Conservation (phyloP, 2,113 vertebrate genomes). For the Haemorhous mexicanus region DNA sequence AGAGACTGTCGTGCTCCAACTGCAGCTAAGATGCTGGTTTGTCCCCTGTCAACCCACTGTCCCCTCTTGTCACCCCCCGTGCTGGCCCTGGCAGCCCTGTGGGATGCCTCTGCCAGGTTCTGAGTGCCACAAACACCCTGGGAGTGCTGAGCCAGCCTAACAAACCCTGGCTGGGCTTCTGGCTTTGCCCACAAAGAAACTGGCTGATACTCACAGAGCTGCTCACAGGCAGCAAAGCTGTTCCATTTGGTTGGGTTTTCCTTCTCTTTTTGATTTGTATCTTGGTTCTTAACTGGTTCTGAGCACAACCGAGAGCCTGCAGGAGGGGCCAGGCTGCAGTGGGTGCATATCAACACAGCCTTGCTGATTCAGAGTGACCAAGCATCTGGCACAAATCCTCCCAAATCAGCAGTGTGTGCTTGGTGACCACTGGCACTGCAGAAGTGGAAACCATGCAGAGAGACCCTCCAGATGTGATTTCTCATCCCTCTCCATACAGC, state of each 20-base stretch:
- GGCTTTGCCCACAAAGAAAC: not conserved
- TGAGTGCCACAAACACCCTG: not conserved
- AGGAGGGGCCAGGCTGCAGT: not conserved
- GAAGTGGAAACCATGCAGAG: not conserved
- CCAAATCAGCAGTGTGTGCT: not conserved
- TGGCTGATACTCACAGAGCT: not conserved
- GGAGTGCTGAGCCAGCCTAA: not conserved
- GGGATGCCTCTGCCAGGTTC: not conserved
- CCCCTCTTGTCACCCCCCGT: not conserved
- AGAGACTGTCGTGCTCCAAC: not conserved
- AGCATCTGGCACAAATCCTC: not conserved
- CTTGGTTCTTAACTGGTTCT: not conserved
- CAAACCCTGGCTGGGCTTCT: not conserved
- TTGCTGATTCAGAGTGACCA: not conserved
- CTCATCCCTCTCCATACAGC: not conserved
- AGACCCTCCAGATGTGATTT: not conserved
- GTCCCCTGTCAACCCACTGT: accelerated
- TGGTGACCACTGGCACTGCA: not conserved
- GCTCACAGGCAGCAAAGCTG: not conserved
- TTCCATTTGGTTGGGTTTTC: accelerated
- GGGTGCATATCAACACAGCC: not conserved
- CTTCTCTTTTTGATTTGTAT: not conserved
- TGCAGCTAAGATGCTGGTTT: not conserved
- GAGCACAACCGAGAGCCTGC: not conserved
- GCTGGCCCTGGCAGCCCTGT: not conserved